Evolutionary conservation across 2,888 invertebrate species (phyloP).

Genomic region (Podabrus alpinus): DNA sequence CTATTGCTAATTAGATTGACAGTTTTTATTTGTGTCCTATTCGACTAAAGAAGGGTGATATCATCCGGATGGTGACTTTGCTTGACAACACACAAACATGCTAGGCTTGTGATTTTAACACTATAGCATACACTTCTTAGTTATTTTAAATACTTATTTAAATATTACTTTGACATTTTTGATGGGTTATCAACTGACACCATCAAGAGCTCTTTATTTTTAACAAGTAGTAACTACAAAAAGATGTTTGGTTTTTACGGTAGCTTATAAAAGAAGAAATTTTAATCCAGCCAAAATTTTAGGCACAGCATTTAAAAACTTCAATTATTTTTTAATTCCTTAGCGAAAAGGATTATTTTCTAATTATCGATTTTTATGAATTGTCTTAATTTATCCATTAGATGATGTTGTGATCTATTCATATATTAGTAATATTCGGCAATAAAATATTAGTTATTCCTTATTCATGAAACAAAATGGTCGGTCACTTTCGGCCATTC

Average conservation of each 20-base stretch:
- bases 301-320: background rate
- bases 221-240: background rate
- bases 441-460: conserved; percentile 46
- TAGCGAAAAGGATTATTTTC: background rate
- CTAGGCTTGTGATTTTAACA: conserved; percentile 9
- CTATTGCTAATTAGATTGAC: conserved; percentile 17
- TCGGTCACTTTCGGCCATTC: conserved; percentile 47
- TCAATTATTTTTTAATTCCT: background rate
- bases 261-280: background rate
- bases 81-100: conserved; percentile 14
- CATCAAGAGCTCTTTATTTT: conserved; percentile 7
- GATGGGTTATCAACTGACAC: conserved; percentile 14
- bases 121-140: conserved; percentile 4
- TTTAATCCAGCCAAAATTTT: background rate
- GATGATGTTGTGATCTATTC: conserved; percentile 18
- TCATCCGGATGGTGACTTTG: conserved; percentile 10
- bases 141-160: conserved; percentile 14
- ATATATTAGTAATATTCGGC: conserved; percentile 36
- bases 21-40: conserved; percentile 9
- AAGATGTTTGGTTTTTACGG: conserved; percentile 4
- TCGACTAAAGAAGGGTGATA: conserved; percentile 16
- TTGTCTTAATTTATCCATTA: background rate
- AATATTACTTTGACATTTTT: conserved; percentile 16
- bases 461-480: conserved; percentile 46
- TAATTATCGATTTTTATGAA: background rate